Evolutionary conservation across 2,797 vertebrate species (phyloP), one percentile per base, ranked within the genome.

Genomic region (Trachurus trachurus): DNA sequence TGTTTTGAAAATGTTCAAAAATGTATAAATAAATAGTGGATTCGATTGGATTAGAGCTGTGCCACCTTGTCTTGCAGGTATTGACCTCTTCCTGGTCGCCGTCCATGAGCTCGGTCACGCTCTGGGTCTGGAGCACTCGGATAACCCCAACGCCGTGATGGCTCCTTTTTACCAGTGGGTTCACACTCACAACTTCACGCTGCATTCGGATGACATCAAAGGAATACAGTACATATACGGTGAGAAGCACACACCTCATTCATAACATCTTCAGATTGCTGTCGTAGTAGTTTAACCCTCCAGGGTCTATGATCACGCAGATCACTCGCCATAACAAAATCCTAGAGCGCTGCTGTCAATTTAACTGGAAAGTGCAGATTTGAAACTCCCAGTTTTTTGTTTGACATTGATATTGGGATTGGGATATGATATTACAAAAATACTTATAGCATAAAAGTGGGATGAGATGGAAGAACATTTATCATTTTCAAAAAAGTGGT

Each of bases 81-180:
- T 99, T 17, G 97, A 97, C 87, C 96, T 99, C 60, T 99, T 99
- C 92, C 91, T 99, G 89, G 98, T 99, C 52, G 98, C 98, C 0
- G 96, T 99, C 54, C 98, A 99, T 0, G 98, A 99, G 87, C 93
- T 99, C 26, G 98, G 98, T 45, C 98, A 99, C 0, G 97, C 98
- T 0, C 89, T 99, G 71, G 98, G 98, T 40, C 89, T 99, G 87
- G 97, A 99, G 86, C 98, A 99, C 85, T 99, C 98, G 0, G 97
- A 96, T 71, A 97, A 99, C 81, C 97, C 97, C 65, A 87, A 76
- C 0, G 98, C 98, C 70, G 95, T 97, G 61, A 99, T 99, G 98
- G 97, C 98, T 0, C 98, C 98, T 0, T 97, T 99, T 93, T 99
- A 99, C 93, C 97, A 97, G 89, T 99, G 97, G 96, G 97, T 95